phyloP scores from a whole-genome alignment of 2,888 invertebrate species.

The Latheticus oryzae region DNA sequence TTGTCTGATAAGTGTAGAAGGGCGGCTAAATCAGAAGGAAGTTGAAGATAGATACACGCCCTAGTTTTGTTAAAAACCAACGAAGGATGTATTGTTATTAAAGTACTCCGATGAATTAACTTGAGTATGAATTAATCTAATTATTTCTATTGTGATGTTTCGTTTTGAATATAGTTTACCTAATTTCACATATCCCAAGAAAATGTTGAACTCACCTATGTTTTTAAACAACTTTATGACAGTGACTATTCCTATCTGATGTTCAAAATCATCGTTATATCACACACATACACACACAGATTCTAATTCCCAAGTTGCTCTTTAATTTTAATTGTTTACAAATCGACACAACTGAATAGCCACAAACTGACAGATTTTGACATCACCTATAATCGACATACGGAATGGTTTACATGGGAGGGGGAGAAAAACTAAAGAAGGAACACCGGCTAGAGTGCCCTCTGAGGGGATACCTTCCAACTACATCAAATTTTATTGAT shows the following conservation, averaged over 20 bases:
- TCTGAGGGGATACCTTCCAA: too few relatives aligned
- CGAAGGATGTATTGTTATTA: too few relatives aligned
- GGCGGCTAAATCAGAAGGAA: too few relatives aligned
- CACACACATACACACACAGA: too few relatives aligned
- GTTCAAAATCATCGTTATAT: slow-evolving; percentile 21
- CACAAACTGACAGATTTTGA: slow-evolving; percentile 46
- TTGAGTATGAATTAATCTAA: too few relatives aligned
- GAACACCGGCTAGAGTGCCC: too few relatives aligned
- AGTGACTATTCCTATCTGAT: slow-evolving; percentile 14
- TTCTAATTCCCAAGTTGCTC: slow-evolving; percentile 15
- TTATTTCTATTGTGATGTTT: not conserved
- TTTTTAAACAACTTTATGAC: slow-evolving; percentile 11
- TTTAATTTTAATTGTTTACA: slow-evolving; percentile 39
- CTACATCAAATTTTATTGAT: too few relatives aligned
- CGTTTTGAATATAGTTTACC: not conserved
- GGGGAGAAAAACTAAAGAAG: slow-evolving; percentile 11
- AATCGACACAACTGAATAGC: slow-evolving; percentile 34
- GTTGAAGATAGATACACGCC: slow-evolving; percentile 35
- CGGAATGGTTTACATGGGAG: slow-evolving; percentile 28
- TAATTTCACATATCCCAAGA: slow-evolving; percentile 6
- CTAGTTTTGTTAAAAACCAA: slow-evolving; percentile 8
- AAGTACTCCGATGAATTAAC: too few relatives aligned
- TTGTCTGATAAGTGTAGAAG: too few relatives aligned
- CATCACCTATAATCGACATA: slow-evolving; percentile 46
- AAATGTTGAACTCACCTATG: slow-evolving; percentile 24